Evolutionary conservation across 2,797 vertebrate species (phyloP).

Genomic region (Babyrousa celebensis): DNA sequence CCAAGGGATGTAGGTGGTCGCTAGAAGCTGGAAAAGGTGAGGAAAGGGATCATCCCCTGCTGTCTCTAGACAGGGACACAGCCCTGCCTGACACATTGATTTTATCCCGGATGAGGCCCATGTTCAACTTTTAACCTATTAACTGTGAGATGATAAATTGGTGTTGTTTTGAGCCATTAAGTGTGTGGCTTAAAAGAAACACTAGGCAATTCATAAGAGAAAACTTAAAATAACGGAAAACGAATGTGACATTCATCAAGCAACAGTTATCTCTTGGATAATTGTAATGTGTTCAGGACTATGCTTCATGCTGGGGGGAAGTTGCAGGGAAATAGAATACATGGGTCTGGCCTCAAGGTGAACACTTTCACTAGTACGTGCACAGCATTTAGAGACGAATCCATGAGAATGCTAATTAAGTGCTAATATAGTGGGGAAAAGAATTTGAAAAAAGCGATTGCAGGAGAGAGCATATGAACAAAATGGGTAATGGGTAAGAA

Average conservation of each 20-base stretch:
- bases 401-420: neutral
- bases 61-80: neutral
- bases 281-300: neutral
- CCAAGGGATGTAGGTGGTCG: neutral
- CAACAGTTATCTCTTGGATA: neutral
- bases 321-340: neutral
- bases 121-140: neutral
- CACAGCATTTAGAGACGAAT: conserved; percentile 17
- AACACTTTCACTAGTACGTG: neutral
- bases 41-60: neutral
- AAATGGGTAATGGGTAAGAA: neutral
- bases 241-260: neutral
- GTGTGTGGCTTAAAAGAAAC: conserved; percentile 46
- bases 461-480: neutral
- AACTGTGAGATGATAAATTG: neutral
- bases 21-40: conserved; percentile 25
- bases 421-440: neutral
- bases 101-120: neutral
- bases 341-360: neutral
- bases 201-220: neutral
- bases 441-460: neutral
- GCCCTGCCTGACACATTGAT: neutral
- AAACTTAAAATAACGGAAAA: neutral
- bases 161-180: conserved; percentile 31
- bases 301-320: neutral